Conservation (phyloP, 2,797 vertebrate species). For the Leontocebus nigricollis region DNA sequence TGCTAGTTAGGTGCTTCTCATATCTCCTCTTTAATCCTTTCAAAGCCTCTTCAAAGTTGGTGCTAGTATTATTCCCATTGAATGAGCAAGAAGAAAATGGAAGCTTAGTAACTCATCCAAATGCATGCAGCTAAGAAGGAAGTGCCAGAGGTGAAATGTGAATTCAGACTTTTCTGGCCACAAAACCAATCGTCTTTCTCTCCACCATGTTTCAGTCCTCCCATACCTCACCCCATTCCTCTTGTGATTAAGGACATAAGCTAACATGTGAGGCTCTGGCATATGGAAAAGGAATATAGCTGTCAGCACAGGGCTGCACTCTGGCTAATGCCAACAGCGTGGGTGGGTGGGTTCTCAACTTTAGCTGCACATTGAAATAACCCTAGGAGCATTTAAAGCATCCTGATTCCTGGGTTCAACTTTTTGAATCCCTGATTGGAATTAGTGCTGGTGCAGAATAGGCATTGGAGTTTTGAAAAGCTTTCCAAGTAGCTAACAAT, state of each 20-base stretch:
- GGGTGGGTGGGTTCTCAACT: not conserved
- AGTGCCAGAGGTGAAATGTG: not conserved
- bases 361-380: not conserved
- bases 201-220: not conserved
- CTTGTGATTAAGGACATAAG: not conserved
- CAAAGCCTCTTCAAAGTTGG: not conserved
- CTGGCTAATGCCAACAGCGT: not conserved
- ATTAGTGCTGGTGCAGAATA: not conserved
- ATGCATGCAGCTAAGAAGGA: not conserved
- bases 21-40: not conserved
- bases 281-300: not conserved
- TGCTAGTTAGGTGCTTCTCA: not conserved
- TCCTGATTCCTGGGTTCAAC: not conserved
- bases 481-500: not conserved
- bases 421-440: not conserved
- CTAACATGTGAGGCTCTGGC: not conserved
- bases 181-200: not conserved
- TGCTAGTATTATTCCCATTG: not conserved
- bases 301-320: not conserved
- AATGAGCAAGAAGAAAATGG: not conserved
- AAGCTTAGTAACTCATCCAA: not conserved
- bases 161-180: not conserved
- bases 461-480: not conserved
- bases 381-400: not conserved
- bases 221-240: not conserved